Base-by-base conservation (phyloP, 2,888 invertebrate genomes). In the Polydrusus tereticollis region DNA sequence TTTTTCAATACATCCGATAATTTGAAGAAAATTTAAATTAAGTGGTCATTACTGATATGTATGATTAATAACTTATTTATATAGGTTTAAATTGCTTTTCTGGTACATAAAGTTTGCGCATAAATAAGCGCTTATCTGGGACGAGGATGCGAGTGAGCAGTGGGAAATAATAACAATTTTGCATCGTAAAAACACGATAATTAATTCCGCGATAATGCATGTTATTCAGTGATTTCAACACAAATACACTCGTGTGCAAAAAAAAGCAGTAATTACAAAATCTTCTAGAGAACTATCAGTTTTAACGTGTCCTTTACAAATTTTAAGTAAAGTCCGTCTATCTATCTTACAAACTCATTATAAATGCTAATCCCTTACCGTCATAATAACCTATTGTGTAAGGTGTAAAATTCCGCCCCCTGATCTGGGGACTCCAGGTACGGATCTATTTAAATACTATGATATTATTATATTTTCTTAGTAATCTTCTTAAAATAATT, bases 11-110 rank as follows among this genome's bases (percentile, higher is more conserved):
- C 4, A 41, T 14, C 14, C 41, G 14, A 41, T 41, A 47, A 47
- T 47, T 47, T 47, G 20, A 47, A 47, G n/a, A 16, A 21, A 47
- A 47, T 47, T 47, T 47, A 47, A 47, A 21, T 20, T 21, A 47
- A 47, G 21, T 47, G 21, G 45, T 21, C 8, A 47, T 47, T 47
- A 47, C 21, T 21, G 43, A 21, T n/a, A n/a, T n/a, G n/a, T n/a
- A 47, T 47, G 45, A 47, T 47, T 47, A 47, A 47, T 47, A 47
- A 21, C 21, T 6, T 47, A 47, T 47, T 47, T n/a, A n/a, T 20
- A 47, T 47, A 10, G 2, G 20, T 47, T 43, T 41, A 45, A 60
- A 60, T 60, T 45, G 43, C 60, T 26, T 41, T 18, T 33, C 14
- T 33, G 29, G 20, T 57, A 57, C 29, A 57, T 57, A 57, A 57